These are phyloP conservation scores for Brachyhypopomus occidentalis DNA, from an alignment of 2,113 vertebrate species.

Conservation along the genomic window DNA sequence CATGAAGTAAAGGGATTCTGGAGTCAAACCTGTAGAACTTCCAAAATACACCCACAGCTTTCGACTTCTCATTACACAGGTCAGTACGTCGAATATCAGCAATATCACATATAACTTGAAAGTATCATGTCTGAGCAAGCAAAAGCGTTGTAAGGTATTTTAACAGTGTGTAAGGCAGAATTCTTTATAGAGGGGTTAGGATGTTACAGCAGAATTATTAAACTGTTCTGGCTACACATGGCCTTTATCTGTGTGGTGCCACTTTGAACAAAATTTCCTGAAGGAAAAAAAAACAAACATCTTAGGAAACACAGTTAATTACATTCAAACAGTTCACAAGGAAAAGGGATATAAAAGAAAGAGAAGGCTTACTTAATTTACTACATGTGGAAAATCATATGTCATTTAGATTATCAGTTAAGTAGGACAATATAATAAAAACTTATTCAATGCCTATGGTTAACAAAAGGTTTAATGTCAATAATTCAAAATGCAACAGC, in stretches of 20 bases:
- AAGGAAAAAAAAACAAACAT: constrained; percentile 93
- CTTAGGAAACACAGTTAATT: constrained; percentile 99
- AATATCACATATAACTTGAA: too few species aligned
- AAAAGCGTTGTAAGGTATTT: background rate
- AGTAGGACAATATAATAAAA: constrained; percentile 71
- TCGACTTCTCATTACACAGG: background rate
- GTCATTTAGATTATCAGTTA: constrained; percentile 77
- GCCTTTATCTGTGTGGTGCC: constrained; percentile 99
- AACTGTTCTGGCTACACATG: constrained; percentile 85
- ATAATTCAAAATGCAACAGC: constrained; percentile 71
- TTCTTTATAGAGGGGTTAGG: background rate
- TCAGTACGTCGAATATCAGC: too few species aligned
- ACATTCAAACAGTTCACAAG: constrained; percentile 95
- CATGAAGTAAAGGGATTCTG: too few species aligned
- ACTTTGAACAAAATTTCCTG: constrained; percentile 90
- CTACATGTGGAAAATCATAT: constrained; percentile 84
- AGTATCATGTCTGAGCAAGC: background rate
- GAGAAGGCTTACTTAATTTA: constrained; percentile 90
- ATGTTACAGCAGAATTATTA: background rate
- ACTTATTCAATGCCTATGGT: constrained; percentile 70
- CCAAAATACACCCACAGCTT: background rate
- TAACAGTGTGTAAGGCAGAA: background rate
- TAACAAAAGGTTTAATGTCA: constrained; percentile 59
- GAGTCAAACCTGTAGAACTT: background rate
- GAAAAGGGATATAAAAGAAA: constrained; percentile 76